Percentiles rank a stretch among this genome's conserved stretches.
These are phyloP conservation scores for Sorex maritimensis DNA, from an alignment of 2,797 vertebrate species.

Conservation along the genomic window DNA sequence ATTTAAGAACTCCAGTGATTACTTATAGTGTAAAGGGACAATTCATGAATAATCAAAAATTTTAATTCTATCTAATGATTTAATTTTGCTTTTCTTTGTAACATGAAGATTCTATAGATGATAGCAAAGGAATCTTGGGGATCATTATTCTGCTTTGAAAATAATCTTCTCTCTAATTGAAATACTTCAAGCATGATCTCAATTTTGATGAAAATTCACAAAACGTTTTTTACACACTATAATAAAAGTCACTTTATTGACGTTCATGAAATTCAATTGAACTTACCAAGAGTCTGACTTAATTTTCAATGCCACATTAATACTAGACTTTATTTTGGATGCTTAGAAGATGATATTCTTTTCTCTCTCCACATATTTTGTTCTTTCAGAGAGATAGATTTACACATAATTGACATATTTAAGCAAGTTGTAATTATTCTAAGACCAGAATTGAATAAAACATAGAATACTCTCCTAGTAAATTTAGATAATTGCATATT, in stretches of 20 bases:
- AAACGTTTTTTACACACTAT: background rate
- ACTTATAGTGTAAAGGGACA: background rate
- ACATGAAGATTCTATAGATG: background rate
- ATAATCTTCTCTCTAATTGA: background rate
- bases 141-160: background rate
- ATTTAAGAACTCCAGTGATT: background rate
- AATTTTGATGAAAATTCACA: conserved; percentile 9
- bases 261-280: conserved; percentile 13
- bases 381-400: conserved; percentile 16
- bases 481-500: conserved; percentile 66
- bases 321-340: background rate
- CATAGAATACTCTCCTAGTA: conserved; percentile 34
- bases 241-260: conserved; percentile 61
- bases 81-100: background rate
- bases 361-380: background rate
- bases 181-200: background rate
- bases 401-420: conserved; percentile 52
- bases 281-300: conserved; percentile 36
- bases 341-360: background rate
- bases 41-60: conserved; percentile 1
- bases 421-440: conserved; percentile 13
- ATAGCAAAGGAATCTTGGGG: background rate
- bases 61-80: background rate
- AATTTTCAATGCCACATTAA: background rate
- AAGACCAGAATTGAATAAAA: conserved; percentile 43